Conservation (phyloP, 2,888 invertebrate genomes). For the Cremastinae sp. region DNA sequence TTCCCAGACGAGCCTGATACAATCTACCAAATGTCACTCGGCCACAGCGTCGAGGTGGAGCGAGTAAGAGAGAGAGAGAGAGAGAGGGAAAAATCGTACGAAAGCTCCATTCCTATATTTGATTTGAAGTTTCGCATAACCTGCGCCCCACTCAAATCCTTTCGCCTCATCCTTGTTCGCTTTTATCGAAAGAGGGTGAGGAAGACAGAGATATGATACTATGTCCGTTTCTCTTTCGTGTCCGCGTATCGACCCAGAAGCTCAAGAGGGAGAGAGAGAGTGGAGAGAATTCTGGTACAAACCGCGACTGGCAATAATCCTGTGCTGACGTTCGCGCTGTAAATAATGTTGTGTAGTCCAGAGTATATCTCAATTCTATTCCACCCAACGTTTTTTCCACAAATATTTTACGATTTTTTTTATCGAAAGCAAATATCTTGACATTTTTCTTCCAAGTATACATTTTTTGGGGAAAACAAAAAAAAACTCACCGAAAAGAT, state of each 20-base stretch:
- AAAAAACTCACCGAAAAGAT: not conserved
- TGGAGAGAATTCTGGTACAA: constrained; percentile 12
- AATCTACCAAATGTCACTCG: constrained; percentile 77
- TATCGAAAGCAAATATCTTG: not conserved
- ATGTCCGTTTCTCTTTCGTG: constrained; percentile 32
- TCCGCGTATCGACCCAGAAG: constrained; percentile 51
- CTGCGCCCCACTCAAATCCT: constrained; percentile 30
- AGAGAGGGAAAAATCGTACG: constrained; percentile 63
- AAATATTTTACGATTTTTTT: not conserved
- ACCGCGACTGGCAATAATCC: constrained; percentile 46
- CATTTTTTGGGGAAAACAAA: no score
- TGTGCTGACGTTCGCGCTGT: constrained; percentile 51
- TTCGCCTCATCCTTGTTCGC: constrained; percentile 33
- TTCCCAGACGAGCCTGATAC: constrained; percentile 69
- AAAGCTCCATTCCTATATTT: constrained; percentile 62
- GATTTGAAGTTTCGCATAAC: constrained; percentile 62
- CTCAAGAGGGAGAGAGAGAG: constrained; percentile 27
- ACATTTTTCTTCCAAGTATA: no score
- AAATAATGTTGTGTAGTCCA: constrained; percentile 53
- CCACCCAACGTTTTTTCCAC: constrained; percentile 15
- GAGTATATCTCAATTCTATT: constrained; percentile 35
- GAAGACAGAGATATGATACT: constrained; percentile 31
- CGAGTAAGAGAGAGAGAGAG: constrained; percentile 74
- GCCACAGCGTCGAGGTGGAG: constrained; percentile 80
- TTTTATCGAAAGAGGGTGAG: not conserved